Conservation (phyloP, 1,140 invertebrate species). For the Protaetia brevitarsis region DNA sequence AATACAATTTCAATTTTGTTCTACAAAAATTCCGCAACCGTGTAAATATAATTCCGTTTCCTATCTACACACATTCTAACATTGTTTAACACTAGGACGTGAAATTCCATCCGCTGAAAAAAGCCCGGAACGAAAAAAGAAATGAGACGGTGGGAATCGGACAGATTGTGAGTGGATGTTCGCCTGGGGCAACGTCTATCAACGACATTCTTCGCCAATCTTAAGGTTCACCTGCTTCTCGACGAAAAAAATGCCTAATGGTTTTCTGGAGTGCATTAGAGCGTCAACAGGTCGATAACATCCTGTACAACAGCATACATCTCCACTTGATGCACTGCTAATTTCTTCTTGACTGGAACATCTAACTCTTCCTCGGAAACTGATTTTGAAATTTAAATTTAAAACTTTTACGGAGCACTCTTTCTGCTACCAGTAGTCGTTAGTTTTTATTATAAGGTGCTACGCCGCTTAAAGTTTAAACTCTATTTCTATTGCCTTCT, state of each 20-base stretch:
- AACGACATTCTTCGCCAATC: constrained; percentile 11
- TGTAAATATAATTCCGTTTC: no score
- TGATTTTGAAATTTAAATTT: constrained; percentile 8
- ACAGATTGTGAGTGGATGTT: constrained; percentile 1
- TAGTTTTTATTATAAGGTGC: no score
- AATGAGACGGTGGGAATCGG: constrained; percentile 1
- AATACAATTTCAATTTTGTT: no score
- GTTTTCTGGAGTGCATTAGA: background rate
- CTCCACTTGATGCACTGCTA: background rate
- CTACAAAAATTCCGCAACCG: no score
- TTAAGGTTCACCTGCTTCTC: constrained; percentile 7
- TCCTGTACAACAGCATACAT: background rate
- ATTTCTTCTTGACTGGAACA: background rate
- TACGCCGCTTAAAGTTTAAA: no score
- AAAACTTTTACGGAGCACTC: no score
- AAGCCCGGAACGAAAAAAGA: background rate
- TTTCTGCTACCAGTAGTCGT: no score
- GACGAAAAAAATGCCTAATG: background rate
- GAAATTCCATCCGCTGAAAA: background rate
- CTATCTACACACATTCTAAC: no score
- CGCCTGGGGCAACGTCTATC: background rate
- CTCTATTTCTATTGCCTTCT: no score
- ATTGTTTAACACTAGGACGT: background rate
- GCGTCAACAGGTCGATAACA: background rate
- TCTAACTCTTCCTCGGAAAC: background rate